A percentile compares a stretch with the other conserved stretches of the same genome.
These are phyloP conservation scores for Taenioides sp. DNA, from an alignment of 2,797 vertebrate species.

Conservation along the genomic window DNA sequence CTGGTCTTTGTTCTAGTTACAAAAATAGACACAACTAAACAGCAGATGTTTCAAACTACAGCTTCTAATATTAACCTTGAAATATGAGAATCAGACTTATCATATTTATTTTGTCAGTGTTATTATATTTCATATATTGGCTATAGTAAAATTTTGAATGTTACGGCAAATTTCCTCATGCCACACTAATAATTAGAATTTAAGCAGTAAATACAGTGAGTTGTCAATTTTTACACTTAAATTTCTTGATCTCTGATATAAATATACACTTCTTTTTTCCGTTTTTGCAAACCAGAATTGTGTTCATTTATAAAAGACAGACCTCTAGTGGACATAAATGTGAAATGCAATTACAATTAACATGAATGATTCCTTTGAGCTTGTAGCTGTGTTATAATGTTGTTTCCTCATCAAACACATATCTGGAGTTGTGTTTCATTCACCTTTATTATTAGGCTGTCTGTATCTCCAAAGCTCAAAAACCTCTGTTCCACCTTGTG, in stretches of 20 bases:
- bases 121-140: not conserved
- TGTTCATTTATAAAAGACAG: slow-evolving; percentile 2
- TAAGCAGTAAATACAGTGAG: not conserved
- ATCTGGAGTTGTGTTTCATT: too few relatives aligned
- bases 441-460: too few relatives aligned
- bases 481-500: too few relatives aligned
- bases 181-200: not conserved
- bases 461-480: too few relatives aligned
- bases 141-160: not conserved
- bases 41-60: not conserved
- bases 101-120: not conserved
- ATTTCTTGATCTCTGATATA: not conserved
- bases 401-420: too few relatives aligned
- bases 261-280: not conserved
- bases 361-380: not conserved
- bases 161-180: not conserved
- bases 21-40: not conserved
- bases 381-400: too few relatives aligned
- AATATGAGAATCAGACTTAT: not conserved
- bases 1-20: slow-evolving; percentile 14
- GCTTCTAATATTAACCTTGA: slow-evolving; percentile 6
- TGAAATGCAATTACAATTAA: slow-evolving; percentile 6
- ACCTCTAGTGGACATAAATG: slow-evolving; percentile 24
- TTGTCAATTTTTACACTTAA: not conserved
- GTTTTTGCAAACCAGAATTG: not conserved